Percentiles rank a stretch among this genome's conserved stretches.
Conservation (phyloP, 2,113 vertebrate species). For the Sphyrna mokarran region DNA sequence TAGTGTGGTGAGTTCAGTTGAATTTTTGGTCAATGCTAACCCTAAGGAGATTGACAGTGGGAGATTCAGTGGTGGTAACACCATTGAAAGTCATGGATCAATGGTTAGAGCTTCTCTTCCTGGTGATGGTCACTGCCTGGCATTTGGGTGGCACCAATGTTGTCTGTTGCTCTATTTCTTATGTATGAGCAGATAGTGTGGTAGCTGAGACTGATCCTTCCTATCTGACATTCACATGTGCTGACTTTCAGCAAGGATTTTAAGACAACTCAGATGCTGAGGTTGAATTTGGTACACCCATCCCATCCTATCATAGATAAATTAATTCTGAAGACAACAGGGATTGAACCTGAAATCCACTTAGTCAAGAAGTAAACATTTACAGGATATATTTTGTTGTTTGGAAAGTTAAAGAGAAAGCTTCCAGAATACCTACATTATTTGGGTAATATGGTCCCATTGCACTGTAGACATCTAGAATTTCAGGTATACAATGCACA, state of each 20-base stretch:
- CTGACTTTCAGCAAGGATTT: not conserved
- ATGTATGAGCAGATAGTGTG: not conserved
- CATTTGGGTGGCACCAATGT: not conserved
- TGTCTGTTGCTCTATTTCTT: not conserved
- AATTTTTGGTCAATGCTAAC: too few relatives aligned
- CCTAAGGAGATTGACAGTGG: too few relatives aligned
- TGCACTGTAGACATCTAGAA: not conserved
- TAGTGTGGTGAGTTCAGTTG: too few relatives aligned
- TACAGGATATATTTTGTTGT: not conserved
- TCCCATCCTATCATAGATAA: not conserved
- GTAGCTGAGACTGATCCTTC: not conserved
- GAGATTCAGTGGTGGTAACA: too few relatives aligned
- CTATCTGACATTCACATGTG: not conserved
- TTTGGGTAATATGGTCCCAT: not conserved
- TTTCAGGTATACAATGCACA: not conserved
- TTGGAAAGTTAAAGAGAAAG: not conserved
- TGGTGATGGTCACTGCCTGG: too few relatives aligned
- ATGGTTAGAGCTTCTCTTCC: too few relatives aligned
- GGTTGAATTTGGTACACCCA: not conserved
- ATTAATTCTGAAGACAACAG: not conserved
- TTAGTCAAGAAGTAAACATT: not conserved
- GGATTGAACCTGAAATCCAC: not conserved
- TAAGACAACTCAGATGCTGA: not conserved
- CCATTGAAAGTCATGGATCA: too few relatives aligned
- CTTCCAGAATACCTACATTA: not conserved